Evolutionary conservation across 37 sponge, comb jelly and placozoan genomes (phyloP).

Genomic region (Haliclona indistincta): DNA sequence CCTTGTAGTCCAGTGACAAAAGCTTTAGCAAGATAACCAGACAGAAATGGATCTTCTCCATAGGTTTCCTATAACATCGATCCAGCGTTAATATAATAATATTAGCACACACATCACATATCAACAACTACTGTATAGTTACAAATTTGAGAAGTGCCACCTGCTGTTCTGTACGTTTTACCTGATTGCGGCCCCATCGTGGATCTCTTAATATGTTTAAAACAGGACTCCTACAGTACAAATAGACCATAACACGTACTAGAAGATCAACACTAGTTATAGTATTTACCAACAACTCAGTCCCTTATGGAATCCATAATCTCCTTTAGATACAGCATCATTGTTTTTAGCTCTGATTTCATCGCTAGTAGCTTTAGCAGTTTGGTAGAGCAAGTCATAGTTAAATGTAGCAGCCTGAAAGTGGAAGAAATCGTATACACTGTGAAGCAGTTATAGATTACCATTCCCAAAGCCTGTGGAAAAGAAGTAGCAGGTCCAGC

Average conservation of each 20-base stretch:
- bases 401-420: conserved; percentile 60
- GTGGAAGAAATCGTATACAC: neutral
- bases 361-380: conserved; percentile 52
- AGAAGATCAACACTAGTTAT: neutral
- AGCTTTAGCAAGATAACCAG: conserved; percentile 33
- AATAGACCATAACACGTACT: neutral
- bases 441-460: neutral
- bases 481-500: conserved; percentile 62
- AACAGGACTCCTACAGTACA: conserved; percentile 53
- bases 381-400: conserved; percentile 34
- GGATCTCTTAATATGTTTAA: conserved; percentile 65
- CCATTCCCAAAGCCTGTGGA: conserved; percentile 56
- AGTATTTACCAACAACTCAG: conserved; percentile 33
- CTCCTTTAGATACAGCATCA: conserved; percentile 5
- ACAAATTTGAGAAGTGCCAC: neutral
- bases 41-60: conserved; percentile 62
- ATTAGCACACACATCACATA: neutral
- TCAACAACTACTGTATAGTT: neutral
- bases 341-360: conserved; percentile 72
- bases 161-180: neutral
- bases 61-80: conserved; percentile 53
- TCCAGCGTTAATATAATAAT: neutral
- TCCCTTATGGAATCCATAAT: conserved; percentile 65
- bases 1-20: conserved; percentile 71
- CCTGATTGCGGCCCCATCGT: conserved; percentile 70